Evolutionary conservation across 2,888 invertebrate genomes (phyloP).

Genomic region (Cabera pusaria): DNA sequence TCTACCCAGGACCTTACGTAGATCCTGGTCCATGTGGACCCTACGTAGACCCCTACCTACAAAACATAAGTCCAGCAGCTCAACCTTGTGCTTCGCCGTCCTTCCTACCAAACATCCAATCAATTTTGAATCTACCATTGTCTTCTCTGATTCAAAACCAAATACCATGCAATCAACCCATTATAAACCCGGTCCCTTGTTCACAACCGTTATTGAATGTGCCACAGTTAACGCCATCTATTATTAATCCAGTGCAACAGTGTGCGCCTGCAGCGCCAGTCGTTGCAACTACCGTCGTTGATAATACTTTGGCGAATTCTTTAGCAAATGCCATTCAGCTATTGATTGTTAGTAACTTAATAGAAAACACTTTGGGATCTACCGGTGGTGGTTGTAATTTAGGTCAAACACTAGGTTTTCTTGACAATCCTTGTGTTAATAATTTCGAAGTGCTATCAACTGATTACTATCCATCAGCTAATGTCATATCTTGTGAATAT

Average conservation of each 20-base stretch:
- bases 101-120: constrained; percentile 1
- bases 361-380: constrained; percentile 38
- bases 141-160: constrained; percentile 14
- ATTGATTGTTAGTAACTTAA: constrained; percentile 55
- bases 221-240: constrained; percentile 27
- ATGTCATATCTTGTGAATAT: constrained; percentile 11
- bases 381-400: neutral
- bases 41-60: too few relatives aligned
- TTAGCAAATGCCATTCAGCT: constrained; percentile 62
- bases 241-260: constrained; percentile 16
- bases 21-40: constrained; percentile 14
- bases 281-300: constrained; percentile 49
- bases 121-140: constrained; percentile 14
- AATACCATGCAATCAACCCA: neutral
- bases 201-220: constrained; percentile 7
- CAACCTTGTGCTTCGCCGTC: neutral
- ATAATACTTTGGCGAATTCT: constrained; percentile 56
- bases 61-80: neutral
- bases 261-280: constrained; percentile 20
- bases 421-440: constrained; percentile 14
- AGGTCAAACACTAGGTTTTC: constrained; percentile 1
- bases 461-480: constrained; percentile 18
- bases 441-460: constrained; percentile 16
- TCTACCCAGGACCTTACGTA: constrained; percentile 7
- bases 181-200: constrained; percentile 8